Base-by-base conservation (phyloP, 2,113 vertebrate species). In the Mastomys natalensis region DNA sequence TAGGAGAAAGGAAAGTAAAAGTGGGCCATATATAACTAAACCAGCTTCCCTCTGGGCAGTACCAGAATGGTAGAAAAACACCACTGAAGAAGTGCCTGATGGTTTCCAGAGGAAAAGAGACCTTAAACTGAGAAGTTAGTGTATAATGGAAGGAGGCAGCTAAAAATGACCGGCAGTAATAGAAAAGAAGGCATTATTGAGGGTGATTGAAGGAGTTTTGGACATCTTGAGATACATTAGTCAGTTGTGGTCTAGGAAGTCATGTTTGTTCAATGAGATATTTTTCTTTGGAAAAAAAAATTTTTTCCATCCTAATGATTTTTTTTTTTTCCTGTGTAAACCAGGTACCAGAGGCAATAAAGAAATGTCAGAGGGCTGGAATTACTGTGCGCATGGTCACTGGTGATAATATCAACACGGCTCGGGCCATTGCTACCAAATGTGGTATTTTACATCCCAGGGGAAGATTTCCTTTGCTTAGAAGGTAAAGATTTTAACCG, bases 381-480 rank as follows among this genome's bases (percentile, higher is more conserved):
- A 99, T 99, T 98, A 99, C 99, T 7, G 99, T 99, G 68, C 99
- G 99, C 15, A 99, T 99, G 99, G 99, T 99, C 97, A 99, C 99
- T 40, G 99, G 99, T 15, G 99, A 99, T 98, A 99, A 99, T 98
- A 99, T 99, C 92, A 99, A 99, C 98, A 99, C 99, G 7, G 99
- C 99, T 72, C 99, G 99, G 58, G 99, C 99, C 98, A 99, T 99
- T 95, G 99, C 99, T 94, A 97, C 99, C 91, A 99, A 99, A 96
- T 99, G 99, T 94, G 99, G 99, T 62, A 99, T 99, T 98, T 98
- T 99, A 93, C 99, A 98, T n/a, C 98, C 99, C 99, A 19, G 99
- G 99, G 40, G 99, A 99, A 92, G 99, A 99, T 95, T 99, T 99
- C 98, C 90, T 99, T 17, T 99, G 99, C 96, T 58, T 99, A 51